These are phyloP conservation scores for Propithecus deckenii DNA, from an alignment of 2,797 vertebrate genomes.

Conservation along the genomic window DNA sequence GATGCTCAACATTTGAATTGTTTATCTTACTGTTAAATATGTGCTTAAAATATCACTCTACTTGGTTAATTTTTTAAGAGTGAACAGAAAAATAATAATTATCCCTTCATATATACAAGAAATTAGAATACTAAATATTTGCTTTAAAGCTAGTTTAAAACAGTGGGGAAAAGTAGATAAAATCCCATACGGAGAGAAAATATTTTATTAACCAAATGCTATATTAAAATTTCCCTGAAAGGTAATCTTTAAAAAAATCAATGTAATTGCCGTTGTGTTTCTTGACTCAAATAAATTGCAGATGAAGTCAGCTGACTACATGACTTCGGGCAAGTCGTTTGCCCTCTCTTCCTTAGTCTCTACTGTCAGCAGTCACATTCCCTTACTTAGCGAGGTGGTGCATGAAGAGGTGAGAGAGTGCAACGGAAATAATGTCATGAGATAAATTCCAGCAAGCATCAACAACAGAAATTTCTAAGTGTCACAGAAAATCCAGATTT, in stretches of 20 bases:
- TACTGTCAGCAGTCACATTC: neutral
- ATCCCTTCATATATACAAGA: slow-evolving; percentile 52
- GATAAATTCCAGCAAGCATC: neutral
- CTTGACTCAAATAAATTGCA: neutral
- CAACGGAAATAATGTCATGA: neutral
- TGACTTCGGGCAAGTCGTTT: neutral
- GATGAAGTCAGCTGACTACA: neutral
- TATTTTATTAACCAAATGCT: neutral
- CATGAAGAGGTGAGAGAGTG: neutral
- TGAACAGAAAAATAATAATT: slow-evolving; percentile 52
- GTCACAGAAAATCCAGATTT: neutral
- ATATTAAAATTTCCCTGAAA: neutral
- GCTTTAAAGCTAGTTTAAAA: slow-evolving; percentile 41
- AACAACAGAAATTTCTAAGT: neutral
- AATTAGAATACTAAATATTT: slow-evolving; percentile 55
- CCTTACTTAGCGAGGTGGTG: rapidly evolving
- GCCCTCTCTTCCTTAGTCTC: neutral
- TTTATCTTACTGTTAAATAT: slow-evolving; percentile 68
- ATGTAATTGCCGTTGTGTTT: neutral
- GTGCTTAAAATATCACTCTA: slow-evolving; percentile 53
- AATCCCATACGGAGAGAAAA: neutral
- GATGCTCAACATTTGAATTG: slow-evolving; percentile 47
- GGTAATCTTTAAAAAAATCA: neutral
- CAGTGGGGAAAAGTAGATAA: neutral
- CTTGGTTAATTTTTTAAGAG: slow-evolving; percentile 63